Percentiles rank a stretch among this genome's conserved stretches.
phyloP scores from a whole-genome alignment of 2,113 vertebrate species.

The Mesoclemmys tuberculata region DNA sequence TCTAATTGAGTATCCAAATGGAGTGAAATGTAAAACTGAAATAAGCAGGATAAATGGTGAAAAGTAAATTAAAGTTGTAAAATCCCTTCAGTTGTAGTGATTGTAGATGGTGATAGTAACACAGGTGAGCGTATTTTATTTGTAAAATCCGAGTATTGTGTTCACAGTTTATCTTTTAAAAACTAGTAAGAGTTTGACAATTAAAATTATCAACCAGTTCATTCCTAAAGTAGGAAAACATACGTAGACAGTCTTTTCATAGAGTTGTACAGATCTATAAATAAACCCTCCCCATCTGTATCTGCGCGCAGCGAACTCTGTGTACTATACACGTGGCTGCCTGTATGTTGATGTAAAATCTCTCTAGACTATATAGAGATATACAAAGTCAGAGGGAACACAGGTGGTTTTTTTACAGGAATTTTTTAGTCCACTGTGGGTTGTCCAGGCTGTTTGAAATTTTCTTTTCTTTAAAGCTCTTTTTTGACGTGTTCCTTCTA shows the following conservation, averaged over 20 bases:
- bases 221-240: slow-evolving; percentile 14
- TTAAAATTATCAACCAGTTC: slow-evolving; percentile 48
- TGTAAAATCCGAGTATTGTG: slow-evolving; percentile 25
- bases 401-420: slow-evolving; percentile 58
- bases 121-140: neutral
- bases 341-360: neutral
- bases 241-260: slow-evolving; percentile 45
- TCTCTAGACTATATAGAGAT: neutral
- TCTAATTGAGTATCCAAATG: neutral
- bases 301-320: neutral
- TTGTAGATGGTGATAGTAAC: slow-evolving; percentile 24
- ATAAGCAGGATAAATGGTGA: neutral
- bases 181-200: slow-evolving; percentile 51
- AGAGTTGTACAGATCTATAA: slow-evolving; percentile 7
- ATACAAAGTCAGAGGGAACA: neutral
- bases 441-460: slow-evolving; percentile 57
- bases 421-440: slow-evolving; percentile 21
- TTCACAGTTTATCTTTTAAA: slow-evolving; percentile 47
- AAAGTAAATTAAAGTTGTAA: neutral
- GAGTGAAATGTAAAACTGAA: neutral
- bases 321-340: neutral
- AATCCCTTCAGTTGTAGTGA: slow-evolving; percentile 31
- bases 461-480: slow-evolving; percentile 59
- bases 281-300: slow-evolving; percentile 8
- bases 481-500: slow-evolving; percentile 44